phyloP scores from a whole-genome alignment of 2,888 invertebrate species.

The Diadromus collaris region DNA sequence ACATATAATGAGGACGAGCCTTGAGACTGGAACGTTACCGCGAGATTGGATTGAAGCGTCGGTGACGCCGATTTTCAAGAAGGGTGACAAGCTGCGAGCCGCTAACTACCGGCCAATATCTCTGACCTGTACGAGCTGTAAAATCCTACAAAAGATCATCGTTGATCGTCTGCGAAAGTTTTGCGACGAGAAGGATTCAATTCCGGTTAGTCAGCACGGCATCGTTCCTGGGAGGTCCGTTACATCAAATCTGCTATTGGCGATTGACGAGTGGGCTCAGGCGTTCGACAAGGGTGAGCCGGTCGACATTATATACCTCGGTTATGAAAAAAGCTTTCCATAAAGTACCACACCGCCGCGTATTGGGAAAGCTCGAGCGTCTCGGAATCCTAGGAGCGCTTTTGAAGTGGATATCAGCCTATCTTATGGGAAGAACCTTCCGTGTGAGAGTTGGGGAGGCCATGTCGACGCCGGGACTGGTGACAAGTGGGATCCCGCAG shows the following conservation, averaged over 20 bases:
- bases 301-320: neutral
- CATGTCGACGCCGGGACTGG: neutral
- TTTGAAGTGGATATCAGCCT: neutral
- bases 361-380: neutral
- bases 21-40: neutral
- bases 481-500: slow-evolving; percentile 3
- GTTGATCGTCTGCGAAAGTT: neutral
- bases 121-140: neutral
- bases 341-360: neutral
- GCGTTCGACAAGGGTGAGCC: neutral
- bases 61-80: neutral
- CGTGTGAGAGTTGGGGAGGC: neutral
- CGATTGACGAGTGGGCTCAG: neutral
- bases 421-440: neutral
- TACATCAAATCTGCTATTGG: neutral
- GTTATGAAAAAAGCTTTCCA: neutral
- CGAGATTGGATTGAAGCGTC: neutral
- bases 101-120: neutral
- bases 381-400: neutral
- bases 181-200: neutral
- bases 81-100: neutral
- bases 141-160: neutral
- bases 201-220: neutral
- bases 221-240: neutral
- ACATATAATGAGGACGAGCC: neutral